Evolutionary conservation across 2,113 vertebrate species (phyloP).

Genomic region (Aepyceros melampus): DNA sequence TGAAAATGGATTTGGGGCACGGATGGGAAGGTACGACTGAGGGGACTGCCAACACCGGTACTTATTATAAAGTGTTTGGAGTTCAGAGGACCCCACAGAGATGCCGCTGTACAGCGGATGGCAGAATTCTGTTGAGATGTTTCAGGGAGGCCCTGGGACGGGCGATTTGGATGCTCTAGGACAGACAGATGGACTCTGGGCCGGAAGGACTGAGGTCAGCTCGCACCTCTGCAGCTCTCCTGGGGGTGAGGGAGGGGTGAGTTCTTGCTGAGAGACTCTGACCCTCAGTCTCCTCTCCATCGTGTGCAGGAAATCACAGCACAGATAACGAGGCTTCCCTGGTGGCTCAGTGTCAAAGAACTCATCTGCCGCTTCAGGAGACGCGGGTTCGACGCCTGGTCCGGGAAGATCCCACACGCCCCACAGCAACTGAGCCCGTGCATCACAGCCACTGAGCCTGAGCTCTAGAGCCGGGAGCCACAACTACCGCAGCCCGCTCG

Average conservation of each 20-base stretch:
- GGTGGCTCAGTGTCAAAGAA: neutral
- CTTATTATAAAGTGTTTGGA: neutral
- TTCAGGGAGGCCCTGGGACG: neutral
- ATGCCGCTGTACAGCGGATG: rapidly evolving
- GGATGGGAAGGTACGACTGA: neutral
- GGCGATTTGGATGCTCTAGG: neutral
- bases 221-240: neutral
- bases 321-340: neutral
- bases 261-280: neutral
- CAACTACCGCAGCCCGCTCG: rapidly evolving
- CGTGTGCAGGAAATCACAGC: neutral
- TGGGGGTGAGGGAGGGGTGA: too few relatives aligned
- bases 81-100: neutral
- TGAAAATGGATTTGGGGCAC: neutral
- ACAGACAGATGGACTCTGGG: neutral
- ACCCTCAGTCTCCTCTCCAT: neutral
- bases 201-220: neutral
- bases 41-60: neutral
- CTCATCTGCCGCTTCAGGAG: neutral
- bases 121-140: neutral
- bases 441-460: too few relatives aligned
- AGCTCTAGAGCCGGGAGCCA: neutral
- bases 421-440: neutral
- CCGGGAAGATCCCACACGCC: neutral
- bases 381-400: neutral